These are phyloP conservation scores for Lasiommata megera DNA, from an alignment of 2,888 invertebrate genomes.

Conservation along the genomic window DNA sequence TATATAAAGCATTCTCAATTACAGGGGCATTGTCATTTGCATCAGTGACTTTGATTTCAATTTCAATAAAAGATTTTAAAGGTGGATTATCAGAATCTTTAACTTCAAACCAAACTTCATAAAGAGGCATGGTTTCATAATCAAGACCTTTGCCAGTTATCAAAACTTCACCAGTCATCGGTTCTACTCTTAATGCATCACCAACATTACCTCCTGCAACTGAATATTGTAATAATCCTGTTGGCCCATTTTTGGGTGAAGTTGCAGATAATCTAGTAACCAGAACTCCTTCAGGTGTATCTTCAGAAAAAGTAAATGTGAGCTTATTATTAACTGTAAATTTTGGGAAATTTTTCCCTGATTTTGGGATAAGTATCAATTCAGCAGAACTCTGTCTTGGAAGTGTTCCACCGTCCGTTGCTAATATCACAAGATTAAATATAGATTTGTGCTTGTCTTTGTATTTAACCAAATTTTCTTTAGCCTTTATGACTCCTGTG, in stretches of 20 bases:
- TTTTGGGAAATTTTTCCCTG: constrained; percentile 89
- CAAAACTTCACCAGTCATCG: constrained; percentile 89
- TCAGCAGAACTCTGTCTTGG: constrained; percentile 88
- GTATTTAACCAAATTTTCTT: constrained; percentile 82
- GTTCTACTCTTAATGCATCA: constrained; percentile 91
- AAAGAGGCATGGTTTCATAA: constrained; percentile 90
- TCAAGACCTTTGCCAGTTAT: constrained; percentile 91
- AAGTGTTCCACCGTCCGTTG: constrained; percentile 88
- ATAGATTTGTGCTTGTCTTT: constrained; percentile 78
- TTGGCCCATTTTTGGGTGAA: constrained; percentile 89
- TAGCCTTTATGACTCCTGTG: constrained; percentile 93
- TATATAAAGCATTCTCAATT: constrained; percentile 90
- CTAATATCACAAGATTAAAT: constrained; percentile 88
- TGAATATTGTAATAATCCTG: constrained; percentile 87
- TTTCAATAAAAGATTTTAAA: constrained; percentile 88
- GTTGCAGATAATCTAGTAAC: constrained; percentile 89
- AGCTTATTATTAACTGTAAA: constrained; percentile 86
- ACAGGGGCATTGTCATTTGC: constrained; percentile 95
- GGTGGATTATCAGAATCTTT: constrained; percentile 91
- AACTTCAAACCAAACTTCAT: constrained; percentile 96
- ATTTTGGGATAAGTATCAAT: constrained; percentile 88
- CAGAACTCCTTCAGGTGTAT: constrained; percentile 87
- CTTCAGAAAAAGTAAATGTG: constrained; percentile 89
- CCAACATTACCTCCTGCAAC: constrained; percentile 97
- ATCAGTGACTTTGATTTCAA: constrained; percentile 95